phyloP scores from a whole-genome alignment of 2,888 invertebrate genomes.

The Hirtodrosophila confusa region DNA sequence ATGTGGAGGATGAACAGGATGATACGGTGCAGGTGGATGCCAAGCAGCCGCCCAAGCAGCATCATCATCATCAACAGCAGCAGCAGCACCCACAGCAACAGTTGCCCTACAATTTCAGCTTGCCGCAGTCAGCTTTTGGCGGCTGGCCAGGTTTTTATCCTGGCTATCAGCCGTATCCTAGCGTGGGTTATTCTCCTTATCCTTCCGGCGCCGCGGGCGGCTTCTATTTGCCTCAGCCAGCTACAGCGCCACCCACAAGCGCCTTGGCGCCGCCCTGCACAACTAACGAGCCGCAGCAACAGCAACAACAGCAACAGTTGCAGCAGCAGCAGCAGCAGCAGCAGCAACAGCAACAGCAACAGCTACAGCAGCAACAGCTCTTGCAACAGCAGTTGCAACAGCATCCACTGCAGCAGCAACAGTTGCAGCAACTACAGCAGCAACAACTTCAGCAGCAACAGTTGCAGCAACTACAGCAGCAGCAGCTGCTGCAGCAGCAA shows the following conservation, averaged over 20 bases:
- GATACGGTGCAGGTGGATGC: constrained; percentile 69
- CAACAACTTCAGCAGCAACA: constrained; percentile 19
- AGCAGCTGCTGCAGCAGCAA: constrained; percentile 17
- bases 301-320: constrained; percentile 19
- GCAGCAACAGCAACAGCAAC: constrained; percentile 17
- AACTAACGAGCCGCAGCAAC: constrained; percentile 16
- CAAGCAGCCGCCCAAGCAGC: constrained; percentile 56
- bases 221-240: constrained; percentile 32
- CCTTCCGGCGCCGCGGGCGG: constrained; percentile 1
- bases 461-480: constrained; percentile 13
- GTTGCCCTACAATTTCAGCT: constrained; percentile 13
- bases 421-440: constrained; percentile 28
- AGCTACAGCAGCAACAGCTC: constrained; percentile 17
- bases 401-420: constrained; percentile 16
- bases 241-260: constrained; percentile 15
- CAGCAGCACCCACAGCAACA: constrained; percentile 24
- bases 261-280: constrained; percentile 29
- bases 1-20: constrained; percentile 51
- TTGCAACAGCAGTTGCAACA: constrained; percentile 14
- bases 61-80: constrained; percentile 55
- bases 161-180: constrained; percentile 11
- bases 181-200: constrained; percentile 13
- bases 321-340: constrained; percentile 25
- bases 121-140: constrained; percentile 15
- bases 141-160: constrained; percentile 13